Conservation (phyloP, 2,113 vertebrate species). For the Sitta europaea region DNA sequence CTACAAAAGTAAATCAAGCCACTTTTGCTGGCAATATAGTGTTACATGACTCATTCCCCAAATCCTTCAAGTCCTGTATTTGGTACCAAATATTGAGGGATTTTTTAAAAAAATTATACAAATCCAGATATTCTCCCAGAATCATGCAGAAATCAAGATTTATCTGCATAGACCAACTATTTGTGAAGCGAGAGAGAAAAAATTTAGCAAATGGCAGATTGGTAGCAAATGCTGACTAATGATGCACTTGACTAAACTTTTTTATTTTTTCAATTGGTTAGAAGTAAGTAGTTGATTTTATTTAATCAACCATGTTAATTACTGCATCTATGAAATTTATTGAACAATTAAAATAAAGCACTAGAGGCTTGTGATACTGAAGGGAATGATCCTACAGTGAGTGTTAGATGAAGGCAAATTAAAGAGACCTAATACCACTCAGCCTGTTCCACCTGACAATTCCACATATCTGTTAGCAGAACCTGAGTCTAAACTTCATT, state of each 20-base stretch:
- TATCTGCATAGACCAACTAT: not conserved
- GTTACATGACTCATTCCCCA: not conserved
- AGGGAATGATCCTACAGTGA: not conserved
- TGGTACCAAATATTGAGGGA: not conserved
- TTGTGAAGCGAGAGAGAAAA: not conserved
- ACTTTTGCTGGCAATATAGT: not conserved
- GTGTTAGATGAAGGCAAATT: not conserved
- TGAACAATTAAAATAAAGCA: constrained; percentile 21
- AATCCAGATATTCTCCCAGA: not conserved
- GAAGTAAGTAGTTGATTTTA: not conserved
- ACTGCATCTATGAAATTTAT: not conserved
- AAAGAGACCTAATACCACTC: not conserved
- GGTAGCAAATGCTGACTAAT: not conserved
- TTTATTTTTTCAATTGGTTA: not conserved
- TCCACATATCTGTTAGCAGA: not conserved
- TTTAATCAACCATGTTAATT: constrained; percentile 29
- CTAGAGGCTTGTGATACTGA: not conserved
- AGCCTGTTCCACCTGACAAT: not conserved
- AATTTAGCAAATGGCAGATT: not conserved
- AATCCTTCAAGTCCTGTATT: not conserved
- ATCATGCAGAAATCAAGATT: not conserved
- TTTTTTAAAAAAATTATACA: not conserved
- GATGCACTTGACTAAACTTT: not conserved
- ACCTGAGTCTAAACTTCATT: not conserved
- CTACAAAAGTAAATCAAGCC: not conserved